Conservation (phyloP, 2,113 vertebrate species). For the Salvelinus namaycush region DNA sequence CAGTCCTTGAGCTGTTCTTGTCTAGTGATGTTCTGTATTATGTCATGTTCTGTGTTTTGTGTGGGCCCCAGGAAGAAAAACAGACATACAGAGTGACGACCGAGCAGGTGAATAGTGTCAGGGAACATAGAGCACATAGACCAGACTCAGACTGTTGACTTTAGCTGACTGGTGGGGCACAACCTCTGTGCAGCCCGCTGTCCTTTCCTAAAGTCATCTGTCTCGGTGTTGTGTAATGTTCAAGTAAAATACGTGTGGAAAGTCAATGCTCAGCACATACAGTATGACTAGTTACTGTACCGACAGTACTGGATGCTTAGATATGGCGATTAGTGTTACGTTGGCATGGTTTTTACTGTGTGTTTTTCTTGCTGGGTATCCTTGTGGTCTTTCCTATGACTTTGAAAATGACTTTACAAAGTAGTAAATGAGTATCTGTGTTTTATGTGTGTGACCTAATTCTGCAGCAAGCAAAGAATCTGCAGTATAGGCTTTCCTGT, state of each 20-base stretch:
- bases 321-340: background rate
- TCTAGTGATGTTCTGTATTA: background rate
- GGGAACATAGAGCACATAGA: conserved; percentile 19
- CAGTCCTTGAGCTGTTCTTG: too few species aligned
- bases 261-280: conserved; percentile 2
- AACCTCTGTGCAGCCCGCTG: background rate
- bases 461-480: conserved; percentile 57
- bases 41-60: background rate
- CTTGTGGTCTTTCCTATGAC: conserved; percentile 31
- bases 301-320: background rate
- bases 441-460: conserved; percentile 66
- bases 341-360: conserved; percentile 1
- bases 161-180: background rate
- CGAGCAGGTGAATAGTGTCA: conserved; percentile 56
- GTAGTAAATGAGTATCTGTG: conserved; percentile 37
- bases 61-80: conserved; percentile 24
- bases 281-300: background rate
- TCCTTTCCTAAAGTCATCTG: background rate
- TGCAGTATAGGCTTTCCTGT: conserved; percentile 46
- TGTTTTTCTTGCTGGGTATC: conserved; percentile 12
- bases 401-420: conserved; percentile 26
- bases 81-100: background rate
- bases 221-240: conserved; percentile 11
- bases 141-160: background rate
- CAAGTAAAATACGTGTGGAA: background rate